Percentiles rank a stretch among this genome's conserved stretches.
Conservation (phyloP, 1,140 invertebrate species). For the Antheraea pernyi region DNA sequence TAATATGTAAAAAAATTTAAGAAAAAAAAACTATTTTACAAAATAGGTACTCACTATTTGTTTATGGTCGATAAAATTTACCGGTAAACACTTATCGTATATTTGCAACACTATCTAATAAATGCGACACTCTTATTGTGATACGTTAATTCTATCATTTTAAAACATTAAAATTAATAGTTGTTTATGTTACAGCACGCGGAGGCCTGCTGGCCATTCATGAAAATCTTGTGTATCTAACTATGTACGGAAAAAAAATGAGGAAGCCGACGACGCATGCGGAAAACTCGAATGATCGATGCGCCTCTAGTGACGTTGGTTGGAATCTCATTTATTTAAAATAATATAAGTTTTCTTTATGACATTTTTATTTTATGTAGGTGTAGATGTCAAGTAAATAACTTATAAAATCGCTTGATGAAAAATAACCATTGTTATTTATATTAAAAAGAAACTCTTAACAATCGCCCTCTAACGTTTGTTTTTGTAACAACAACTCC, state of each 20-base stretch:
- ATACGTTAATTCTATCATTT: slow-evolving; percentile 61
- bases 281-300: slow-evolving; percentile 30
- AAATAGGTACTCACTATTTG: slow-evolving; percentile 22
- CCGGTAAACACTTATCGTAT: slow-evolving; percentile 37
- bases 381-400: neutral
- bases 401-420: neutral
- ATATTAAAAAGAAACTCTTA: neutral
- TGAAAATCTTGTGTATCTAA: slow-evolving; percentile 54
- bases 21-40: slow-evolving; percentile 38
- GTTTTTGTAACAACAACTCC: neutral
- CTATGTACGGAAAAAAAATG: slow-evolving; percentile 43
- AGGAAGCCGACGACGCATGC: slow-evolving; percentile 60
- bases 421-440: neutral
- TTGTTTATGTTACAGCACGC: slow-evolving; percentile 53
- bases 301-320: slow-evolving; percentile 35
- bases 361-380: no score
- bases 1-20: slow-evolving; percentile 19
- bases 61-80: slow-evolving; percentile 61
- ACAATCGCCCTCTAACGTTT: neutral
- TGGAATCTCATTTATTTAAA: slow-evolving; percentile 9
- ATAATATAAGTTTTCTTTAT: neutral
- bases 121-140: slow-evolving; percentile 57
- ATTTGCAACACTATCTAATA: slow-evolving; percentile 68
- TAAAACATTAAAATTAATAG: slow-evolving; percentile 64
- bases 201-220: slow-evolving; percentile 70